Evolutionary conservation across 2,113 vertebrate genomes (phyloP).

Genomic region (Engystomops pustulosus): DNA sequence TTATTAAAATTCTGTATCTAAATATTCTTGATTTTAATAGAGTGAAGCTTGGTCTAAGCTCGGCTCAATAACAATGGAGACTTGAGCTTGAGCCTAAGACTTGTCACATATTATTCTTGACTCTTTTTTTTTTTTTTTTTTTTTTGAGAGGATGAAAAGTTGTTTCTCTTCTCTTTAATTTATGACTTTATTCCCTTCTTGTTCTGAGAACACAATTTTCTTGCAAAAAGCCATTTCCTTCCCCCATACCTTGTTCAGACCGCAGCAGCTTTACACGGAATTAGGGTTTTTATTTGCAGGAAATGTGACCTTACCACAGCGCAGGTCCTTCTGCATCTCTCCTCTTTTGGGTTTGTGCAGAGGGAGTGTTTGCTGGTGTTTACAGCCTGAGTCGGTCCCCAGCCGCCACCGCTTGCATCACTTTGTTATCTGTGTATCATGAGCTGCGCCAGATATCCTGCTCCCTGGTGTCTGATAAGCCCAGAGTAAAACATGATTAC

Average conservation of each 20-base stretch:
- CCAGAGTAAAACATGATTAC: neutral
- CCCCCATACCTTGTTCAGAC: neutral
- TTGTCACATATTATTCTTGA: no score
- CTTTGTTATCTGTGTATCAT: constrained; percentile 12
- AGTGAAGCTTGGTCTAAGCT: no score
- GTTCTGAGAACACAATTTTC: neutral
- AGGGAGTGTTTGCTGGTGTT: neutral
- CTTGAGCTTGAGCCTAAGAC: no score
- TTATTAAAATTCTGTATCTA: no score
- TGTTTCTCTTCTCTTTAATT: neutral
- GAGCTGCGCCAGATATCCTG: neutral
- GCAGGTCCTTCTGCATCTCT: neutral
- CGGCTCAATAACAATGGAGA: no score
- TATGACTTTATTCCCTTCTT: neutral
- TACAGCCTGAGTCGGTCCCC: constrained; percentile 5
- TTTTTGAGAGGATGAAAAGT: neutral
- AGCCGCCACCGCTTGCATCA: constrained; percentile 39
- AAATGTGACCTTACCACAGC: neutral
- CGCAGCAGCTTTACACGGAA: neutral
- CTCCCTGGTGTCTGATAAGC: constrained; percentile 35
- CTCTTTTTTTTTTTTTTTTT: no score
- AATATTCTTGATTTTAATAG: no score
- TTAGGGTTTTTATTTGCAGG: neutral
- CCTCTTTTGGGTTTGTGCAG: neutral
- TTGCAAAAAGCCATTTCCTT: neutral